Evolutionary conservation across 2,113 vertebrate species (phyloP), one percentile per base, ranked within the genome.

Genomic region (Syngnathus scovelli): DNA sequence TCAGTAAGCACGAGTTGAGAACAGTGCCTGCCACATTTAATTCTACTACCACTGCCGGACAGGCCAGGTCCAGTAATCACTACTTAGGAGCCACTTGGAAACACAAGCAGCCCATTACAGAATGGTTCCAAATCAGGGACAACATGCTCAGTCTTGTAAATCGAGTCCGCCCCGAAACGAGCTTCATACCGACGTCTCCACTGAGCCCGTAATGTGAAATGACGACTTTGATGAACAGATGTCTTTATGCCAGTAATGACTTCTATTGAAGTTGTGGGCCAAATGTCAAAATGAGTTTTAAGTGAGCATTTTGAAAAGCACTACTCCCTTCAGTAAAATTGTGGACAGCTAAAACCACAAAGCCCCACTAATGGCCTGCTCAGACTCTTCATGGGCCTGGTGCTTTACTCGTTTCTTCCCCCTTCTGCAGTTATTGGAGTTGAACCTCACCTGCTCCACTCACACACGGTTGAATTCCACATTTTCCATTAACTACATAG

Each of bases 41-140:
- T 78, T 84, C 68, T 27, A 64, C 78, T 74, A 68, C 71, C 72
- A 71, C 77, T 63, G 52, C 74, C 75, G 72, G 71, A 67, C 69
- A 44, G 73, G 70, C 79, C 82, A 83, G 74, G 66, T 75, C 75
- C 72, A 81, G 72, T 83, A 85, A 85, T 87, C 76, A 82, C 75
- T 85, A 83, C 76, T 80, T 76, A 82, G 64, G 69, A 86, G 79
- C 65, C 79, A 78, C 68, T 75, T 72, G 3, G 67, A 75, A 75
- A 72, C 69, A 66, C 72, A 69, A 76, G 77, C 68, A 67, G 44
- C 70, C 76, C 79, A 83, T 65, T 55, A 74, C 19, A 56, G 67
- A 74, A 51, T 18, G 67, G 49, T 49, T 75, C 67, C 72, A 64
- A 39, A 12, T 16, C 2, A 0, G 46, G 72, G 74, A 80, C 77